Conservation (phyloP, 2,888 invertebrate species). For the Craniophora ligustri region DNA sequence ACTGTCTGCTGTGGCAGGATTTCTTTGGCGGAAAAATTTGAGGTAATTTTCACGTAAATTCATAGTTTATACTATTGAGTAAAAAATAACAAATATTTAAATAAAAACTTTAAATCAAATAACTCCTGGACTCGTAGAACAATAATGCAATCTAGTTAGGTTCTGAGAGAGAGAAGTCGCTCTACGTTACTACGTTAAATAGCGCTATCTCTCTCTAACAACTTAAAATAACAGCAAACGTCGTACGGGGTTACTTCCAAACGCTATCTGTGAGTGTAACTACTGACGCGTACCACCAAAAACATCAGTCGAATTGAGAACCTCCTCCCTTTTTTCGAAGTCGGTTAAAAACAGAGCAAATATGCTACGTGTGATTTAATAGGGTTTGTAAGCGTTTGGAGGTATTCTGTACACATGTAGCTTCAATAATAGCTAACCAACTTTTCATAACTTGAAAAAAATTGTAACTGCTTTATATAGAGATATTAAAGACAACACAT, state of each 20-base stretch:
- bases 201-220: neutral
- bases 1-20: neutral
- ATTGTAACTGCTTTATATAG: constrained; percentile 16
- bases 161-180: neutral
- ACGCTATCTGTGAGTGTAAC: no score
- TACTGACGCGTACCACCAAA: no score
- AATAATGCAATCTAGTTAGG: neutral
- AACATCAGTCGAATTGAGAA: no score
- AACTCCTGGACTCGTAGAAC: neutral
- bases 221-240: neutral
- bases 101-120: no score
- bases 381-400: neutral
- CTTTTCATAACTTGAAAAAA: constrained; percentile 9
- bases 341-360: no score
- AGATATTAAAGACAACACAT: constrained; percentile 32
- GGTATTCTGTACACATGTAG: neutral
- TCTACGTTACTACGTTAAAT: neutral
- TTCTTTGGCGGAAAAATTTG: constrained; percentile 21
- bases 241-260: neutral
- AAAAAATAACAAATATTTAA: no score
- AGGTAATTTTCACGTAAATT: neutral
- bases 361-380: no score
- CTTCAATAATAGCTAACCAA: no score
- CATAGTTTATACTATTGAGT: constrained; percentile 1
- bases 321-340: no score